Base-by-base conservation (phyloP, 1,140 invertebrate genomes). In the Drosophila repletoides region DNA sequence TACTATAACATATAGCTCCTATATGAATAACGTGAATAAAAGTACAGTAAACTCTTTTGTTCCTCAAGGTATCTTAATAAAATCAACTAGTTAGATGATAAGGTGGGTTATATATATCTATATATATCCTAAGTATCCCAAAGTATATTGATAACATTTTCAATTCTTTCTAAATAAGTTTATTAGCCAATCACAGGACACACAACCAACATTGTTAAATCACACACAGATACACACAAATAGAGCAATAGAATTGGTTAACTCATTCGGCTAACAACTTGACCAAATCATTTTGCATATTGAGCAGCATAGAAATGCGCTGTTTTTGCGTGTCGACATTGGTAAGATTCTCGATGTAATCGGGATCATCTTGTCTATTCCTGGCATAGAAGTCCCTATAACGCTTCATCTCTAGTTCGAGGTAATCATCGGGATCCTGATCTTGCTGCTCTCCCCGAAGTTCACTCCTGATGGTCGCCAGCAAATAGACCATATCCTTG, bases 211-310 rank as follows among this genome's bases (percentile, higher is more conserved):
- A n/a, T n/a, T n/a, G n/a, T n/a, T n/a, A n/a, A n/a, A n/a, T n/a
- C 33, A 38, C 5, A 33, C 29, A 4, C 5, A 1, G 3, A 34
- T 14, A 9, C 5, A 24, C 12, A 19, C 6, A 43, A 33, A 28
- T 4, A 2, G 0, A 5, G n/a, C 22, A 2, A 34, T 17, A 17
- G 6, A 2, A 10, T 4, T 1, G 12, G 1, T 26, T 46, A 10
- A 5, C 2, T 28, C 19, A 29, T 1, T 88, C 59, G 1, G 46
- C 61, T n/a, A 88, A 34, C 43, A 89, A 26, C 15, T 72, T 72
- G 4, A 81, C 48, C 12, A 89, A 63, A 69, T 80, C 77, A 0
- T 60, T 84, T 49, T 88, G 87, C 63, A 89, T 70, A 31, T 70
- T 74, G 1, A 88, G 53, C 5, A 89, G 43, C 36, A 88, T n/a